A percentile compares a stretch with the other conserved stretches of the same genome.
phyloP scores from a whole-genome alignment of 2,113 vertebrate genomes.

The Tachysurus vachellii region DNA sequence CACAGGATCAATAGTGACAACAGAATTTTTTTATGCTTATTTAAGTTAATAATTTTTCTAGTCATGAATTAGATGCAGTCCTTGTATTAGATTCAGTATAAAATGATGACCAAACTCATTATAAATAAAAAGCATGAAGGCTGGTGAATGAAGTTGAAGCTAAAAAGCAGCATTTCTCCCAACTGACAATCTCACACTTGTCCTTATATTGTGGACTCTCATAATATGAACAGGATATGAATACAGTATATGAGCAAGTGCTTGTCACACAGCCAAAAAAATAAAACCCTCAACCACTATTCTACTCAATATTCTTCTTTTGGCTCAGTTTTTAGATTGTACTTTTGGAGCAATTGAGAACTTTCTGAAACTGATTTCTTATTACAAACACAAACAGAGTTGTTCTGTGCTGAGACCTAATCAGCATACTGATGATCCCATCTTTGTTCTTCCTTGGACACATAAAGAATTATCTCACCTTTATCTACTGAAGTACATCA shows the following conservation, averaged over 20 bases:
- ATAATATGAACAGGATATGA: constrained; percentile 19
- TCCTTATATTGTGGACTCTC: constrained; percentile 20
- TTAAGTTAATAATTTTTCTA: background rate
- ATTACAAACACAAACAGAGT: background rate
- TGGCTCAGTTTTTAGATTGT: constrained; percentile 9
- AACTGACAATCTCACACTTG: constrained; percentile 26
- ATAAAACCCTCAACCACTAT: background rate
- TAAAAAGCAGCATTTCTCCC: background rate
- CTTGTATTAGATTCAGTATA: constrained; percentile 2
- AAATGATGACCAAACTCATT: constrained; percentile 36
- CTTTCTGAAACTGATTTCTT: constrained; percentile 7
- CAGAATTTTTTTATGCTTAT: background rate
- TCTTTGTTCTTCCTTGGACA: constrained; percentile 12
- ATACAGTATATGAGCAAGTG: constrained; percentile 20
- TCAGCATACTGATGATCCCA: constrained; percentile 29
- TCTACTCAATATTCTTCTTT: background rate
- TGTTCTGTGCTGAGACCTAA: constrained; percentile 6
- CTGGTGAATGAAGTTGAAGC: background rate
- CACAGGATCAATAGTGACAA: constrained; percentile 3
- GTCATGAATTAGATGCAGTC: background rate
- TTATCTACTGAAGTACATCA: background rate
- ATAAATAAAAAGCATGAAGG: constrained; percentile 25
- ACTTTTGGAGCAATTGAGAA: constrained; percentile 13
- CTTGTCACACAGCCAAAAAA: constrained; percentile 28
- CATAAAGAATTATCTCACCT: background rate